A percentile compares a stretch with the other conserved stretches of the same genome.
phyloP scores from a whole-genome alignment of 2,888 invertebrate species.

The Netelia inedita region DNA sequence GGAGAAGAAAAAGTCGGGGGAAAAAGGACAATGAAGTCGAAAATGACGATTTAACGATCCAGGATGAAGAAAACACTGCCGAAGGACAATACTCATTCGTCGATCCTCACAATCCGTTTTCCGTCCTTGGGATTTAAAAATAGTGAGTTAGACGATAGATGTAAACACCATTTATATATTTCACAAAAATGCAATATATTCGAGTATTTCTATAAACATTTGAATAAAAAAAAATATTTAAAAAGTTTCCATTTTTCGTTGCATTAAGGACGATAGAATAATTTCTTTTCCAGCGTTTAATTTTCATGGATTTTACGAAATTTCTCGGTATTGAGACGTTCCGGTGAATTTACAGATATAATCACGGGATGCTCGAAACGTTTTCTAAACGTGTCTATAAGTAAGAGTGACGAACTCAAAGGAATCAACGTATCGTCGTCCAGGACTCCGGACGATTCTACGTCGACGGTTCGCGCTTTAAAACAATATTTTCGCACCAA shows the following conservation, averaged over 20 bases:
- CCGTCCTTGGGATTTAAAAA: conserved; percentile 5
- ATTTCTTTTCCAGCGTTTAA: too few relatives aligned
- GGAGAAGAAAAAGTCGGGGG: conserved; percentile 74
- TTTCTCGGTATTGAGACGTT: conserved; percentile 19
- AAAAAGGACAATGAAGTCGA: conserved; percentile 26
- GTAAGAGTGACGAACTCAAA: conserved; percentile 70
- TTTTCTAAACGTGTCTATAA: conserved; percentile 67
- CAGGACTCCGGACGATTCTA: conserved; percentile 82
- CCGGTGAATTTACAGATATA: conserved; percentile 71
- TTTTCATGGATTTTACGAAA: not conserved
- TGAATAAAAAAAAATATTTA: not conserved
- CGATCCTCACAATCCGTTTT: conserved; percentile 53
- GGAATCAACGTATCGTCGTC: conserved; percentile 76
- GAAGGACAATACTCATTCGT: conserved; percentile 61
- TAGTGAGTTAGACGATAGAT: not conserved
- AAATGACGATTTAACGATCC: conserved; percentile 64
- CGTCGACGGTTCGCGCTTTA: conserved; percentile 81
- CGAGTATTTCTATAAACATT: not conserved
- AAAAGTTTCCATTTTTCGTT: not conserved
- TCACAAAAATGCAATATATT: not conserved
- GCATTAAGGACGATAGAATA: too few relatives aligned
- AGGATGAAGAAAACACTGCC: conserved; percentile 68
- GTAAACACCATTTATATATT: conserved; percentile 57
- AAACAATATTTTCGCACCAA: conserved; percentile 76
- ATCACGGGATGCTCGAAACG: conserved; percentile 69